Evolutionary conservation across 2,113 vertebrate genomes (phyloP), one percentile per base, ranked within the genome.

Genomic region (Zootoca vivipara): DNA sequence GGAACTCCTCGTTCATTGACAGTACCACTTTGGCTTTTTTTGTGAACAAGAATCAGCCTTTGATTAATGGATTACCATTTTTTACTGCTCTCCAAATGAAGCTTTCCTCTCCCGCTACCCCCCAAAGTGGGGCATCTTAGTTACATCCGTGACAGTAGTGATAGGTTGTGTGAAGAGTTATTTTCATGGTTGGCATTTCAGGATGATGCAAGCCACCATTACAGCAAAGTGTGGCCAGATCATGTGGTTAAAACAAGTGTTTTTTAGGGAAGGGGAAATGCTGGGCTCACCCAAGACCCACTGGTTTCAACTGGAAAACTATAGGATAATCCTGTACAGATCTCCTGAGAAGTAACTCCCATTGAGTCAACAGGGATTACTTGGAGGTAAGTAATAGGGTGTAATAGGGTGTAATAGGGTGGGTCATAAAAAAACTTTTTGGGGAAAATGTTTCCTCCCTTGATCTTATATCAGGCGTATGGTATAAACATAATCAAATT

Each of bases 11-110:
- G n/a, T 35, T 12, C 3, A 28, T 78, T 78, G 82, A 58, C 74
- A 86, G 1, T 1, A 84, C 9, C 24, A 82, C 79, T 70, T 46
- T 88, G 56, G 3, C 69, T 78, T 73, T 78, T 73, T 52, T 77
- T 24, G 8, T 42, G 87, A 42, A 93, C 84, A 65, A 33, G 9
- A 33, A 91, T 30, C 15, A 83, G 73, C n/a, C 22, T 67, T 83
- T 92, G 46, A 90, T 87, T 90, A 90, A 93, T 77, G 20, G 87
- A 30, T 33, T 46, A 12, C 67, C 83, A 22, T 77, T 89, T 38
- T 87, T 16, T 1, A 0, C 52, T 85, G 70, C 30, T 79, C 75
- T 91, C 85, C 88, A 85, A n/a, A 56, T 42, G 22, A 0, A 56
- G 52, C 16, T 81, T 78, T 35, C 28, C 2, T 52, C 46, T 12